phyloP scores from a whole-genome alignment of 2,888 invertebrate genomes.

The Venustoraphidia nigricollis region DNA sequence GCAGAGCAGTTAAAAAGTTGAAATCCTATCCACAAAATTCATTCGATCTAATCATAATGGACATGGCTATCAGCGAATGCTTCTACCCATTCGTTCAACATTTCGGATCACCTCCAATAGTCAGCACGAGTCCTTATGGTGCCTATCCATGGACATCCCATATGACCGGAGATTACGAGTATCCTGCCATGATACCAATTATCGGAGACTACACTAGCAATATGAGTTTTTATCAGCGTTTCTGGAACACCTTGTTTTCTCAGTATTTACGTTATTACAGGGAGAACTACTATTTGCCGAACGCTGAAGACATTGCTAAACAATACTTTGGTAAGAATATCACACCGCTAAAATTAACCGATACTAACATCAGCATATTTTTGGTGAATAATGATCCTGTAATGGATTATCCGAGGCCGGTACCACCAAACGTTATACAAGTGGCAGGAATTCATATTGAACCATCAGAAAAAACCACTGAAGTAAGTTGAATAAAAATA shows the following conservation, averaged over 20 bases:
- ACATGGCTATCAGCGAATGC: slow-evolving; percentile 1
- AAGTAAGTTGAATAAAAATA: slow-evolving; percentile 12
- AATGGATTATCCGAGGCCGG: slow-evolving; percentile 18
- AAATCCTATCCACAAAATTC: neutral
- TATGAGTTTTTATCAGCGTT: slow-evolving; percentile 7
- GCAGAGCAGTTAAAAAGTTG: neutral
- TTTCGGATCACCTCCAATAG: slow-evolving; percentile 4
- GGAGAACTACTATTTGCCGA: neutral
- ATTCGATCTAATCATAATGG: slow-evolving; percentile 5
- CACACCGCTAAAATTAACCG: slow-evolving; percentile 8
- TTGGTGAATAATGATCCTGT: slow-evolving; percentile 19
- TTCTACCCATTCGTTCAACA: slow-evolving; percentile 3
- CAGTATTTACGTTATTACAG: neutral
- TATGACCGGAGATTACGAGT: neutral
- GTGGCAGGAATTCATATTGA: slow-evolving; percentile 23
- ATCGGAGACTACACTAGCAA: slow-evolving; percentile 1
- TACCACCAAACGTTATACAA: slow-evolving; percentile 24
- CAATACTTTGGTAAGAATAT: slow-evolving; percentile 5
- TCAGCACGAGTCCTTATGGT: slow-evolving; percentile 5
- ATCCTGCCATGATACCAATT: slow-evolving; percentile 1
- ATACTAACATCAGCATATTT: slow-evolving; percentile 16
- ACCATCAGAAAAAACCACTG: slow-evolving; percentile 16
- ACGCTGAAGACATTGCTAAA: slow-evolving; percentile 5
- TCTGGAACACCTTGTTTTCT: slow-evolving; percentile 2
- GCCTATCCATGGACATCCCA: neutral